These are phyloP conservation scores for Pinna nobilis DNA, from an alignment of 1,140 invertebrate species.

Conservation along the genomic window DNA sequence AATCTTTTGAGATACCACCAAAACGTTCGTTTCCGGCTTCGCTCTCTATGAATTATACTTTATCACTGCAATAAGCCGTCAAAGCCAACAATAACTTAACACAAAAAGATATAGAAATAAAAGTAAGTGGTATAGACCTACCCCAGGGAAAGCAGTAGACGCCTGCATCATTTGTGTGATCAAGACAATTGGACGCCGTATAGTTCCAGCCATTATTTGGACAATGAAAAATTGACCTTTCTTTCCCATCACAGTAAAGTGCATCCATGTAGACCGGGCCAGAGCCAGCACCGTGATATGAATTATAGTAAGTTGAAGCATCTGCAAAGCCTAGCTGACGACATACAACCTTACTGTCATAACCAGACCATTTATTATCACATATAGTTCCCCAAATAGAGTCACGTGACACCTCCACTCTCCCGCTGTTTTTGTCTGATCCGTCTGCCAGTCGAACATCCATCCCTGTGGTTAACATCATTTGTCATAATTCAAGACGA, in stretches of 20 bases:
- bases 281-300: slow-evolving; percentile 38
- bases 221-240: slow-evolving; percentile 53
- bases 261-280: slow-evolving; percentile 50
- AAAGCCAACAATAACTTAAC: background rate
- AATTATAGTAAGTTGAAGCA: slow-evolving; percentile 41
- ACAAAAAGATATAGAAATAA: too few relatives aligned
- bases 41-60: background rate
- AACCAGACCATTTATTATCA: slow-evolving; percentile 53
- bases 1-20: too few relatives aligned
- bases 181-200: slow-evolving; percentile 39
- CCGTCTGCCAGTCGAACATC: slow-evolving; percentile 44
- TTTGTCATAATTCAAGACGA: too few relatives aligned
- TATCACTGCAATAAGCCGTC: background rate
- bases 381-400: slow-evolving; percentile 67
- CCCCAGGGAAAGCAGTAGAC: slow-evolving; percentile 52
- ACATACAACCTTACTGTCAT: slow-evolving; percentile 62
- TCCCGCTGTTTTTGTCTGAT: slow-evolving; percentile 72
- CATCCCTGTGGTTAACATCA: slow-evolving; percentile 24
- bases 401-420: slow-evolving; percentile 67
- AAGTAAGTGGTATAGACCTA: background rate
- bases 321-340: slow-evolving; percentile 57
- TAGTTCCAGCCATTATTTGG: slow-evolving; percentile 55
- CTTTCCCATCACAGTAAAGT: slow-evolving; percentile 48
- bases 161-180: slow-evolving; percentile 56
- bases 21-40: too few relatives aligned